Evolutionary conservation across 2,888 invertebrate genomes (phyloP).

Genomic region (Lasioglossum pauxillum): DNA sequence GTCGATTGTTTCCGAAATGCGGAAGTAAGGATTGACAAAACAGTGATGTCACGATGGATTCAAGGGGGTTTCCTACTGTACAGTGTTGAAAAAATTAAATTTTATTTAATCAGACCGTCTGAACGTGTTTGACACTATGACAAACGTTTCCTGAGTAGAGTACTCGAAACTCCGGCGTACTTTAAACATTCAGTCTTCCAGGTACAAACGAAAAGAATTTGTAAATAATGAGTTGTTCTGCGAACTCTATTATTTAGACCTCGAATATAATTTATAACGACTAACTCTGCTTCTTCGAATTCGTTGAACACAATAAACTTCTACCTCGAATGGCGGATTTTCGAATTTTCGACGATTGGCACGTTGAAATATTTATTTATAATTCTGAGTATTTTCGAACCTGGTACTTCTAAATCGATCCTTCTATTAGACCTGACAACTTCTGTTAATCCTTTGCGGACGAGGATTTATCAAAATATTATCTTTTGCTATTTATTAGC

Average conservation of each 20-base stretch:
- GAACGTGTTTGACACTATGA: neutral
- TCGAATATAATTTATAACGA: neutral
- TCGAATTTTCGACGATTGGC: neutral
- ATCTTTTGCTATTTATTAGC: neutral
- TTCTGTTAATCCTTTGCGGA: neutral
- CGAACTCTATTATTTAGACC: neutral
- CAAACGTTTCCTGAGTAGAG: neutral
- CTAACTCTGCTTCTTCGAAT: neutral
- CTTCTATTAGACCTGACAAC: neutral
- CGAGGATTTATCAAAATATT: neutral
- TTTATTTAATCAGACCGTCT: neutral
- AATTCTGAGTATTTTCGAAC: neutral
- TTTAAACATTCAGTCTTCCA: conserved; percentile 12
- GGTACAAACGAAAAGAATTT: neutral
- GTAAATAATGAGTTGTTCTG: conserved; percentile 11
- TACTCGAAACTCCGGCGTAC: neutral
- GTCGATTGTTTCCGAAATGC: conserved; percentile 13
- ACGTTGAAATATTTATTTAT: neutral
- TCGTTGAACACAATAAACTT: neutral
- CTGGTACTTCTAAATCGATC: neutral
- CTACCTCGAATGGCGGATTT: neutral
- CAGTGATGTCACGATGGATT: conserved; percentile 14
- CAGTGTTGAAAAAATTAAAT: conserved; percentile 11
- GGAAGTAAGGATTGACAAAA: conserved; percentile 25
- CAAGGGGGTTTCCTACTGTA: conserved; percentile 11